Evolutionary conservation across 2,113 vertebrate genomes (phyloP), one percentile per base, ranked within the genome.

Genomic region (Melanerpes aurifrons): DNA sequence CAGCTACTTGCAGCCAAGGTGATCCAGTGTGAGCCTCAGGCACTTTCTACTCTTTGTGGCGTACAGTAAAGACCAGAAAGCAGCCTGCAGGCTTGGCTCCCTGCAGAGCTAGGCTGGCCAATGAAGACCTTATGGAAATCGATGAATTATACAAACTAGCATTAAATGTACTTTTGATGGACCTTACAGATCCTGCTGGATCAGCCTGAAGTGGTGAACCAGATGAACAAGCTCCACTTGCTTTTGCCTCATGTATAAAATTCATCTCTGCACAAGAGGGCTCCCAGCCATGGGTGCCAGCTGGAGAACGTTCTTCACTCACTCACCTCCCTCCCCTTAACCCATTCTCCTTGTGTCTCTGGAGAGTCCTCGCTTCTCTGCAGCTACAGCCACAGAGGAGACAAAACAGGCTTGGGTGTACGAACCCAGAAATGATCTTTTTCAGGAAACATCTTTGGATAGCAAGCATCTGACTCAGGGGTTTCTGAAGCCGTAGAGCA

Each of bases 391-490:
- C 22, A 48, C 29, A 50, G 20, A 56, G 53, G 29, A 79, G 26
- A 72, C 50, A 22, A 62, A 91, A 62, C 3, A 4, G 24, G 7
- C 66, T n/a, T 53, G 15, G 12, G 24, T 84, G 37, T 54, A 25
- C 15, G 77, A 91, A 63, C 3, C 24, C 31, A 62, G 62, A 81
- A 90, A 37, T 54, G 4, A 1, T 20, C 26, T n/a, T 74, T 80
- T 86, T 75, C 50, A 88, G 80, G 82, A 92, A 83, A 78, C 29
- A n/a, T 91, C 72, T 93, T 78, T 79, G 69, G 31, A 61, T 25
- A 40, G 53, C 73, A 89, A 94, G 72, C 56, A 94, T 76, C 47
- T 96, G 95, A 96, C 68, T 94, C 77, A 87, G 94, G 62, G 10
- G 63, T 95, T 92, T 86, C 16, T 2, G 67, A 96, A 96, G 94